Conservation (phyloP, 2,113 vertebrate genomes). For the Brachyistius frenatus region DNA sequence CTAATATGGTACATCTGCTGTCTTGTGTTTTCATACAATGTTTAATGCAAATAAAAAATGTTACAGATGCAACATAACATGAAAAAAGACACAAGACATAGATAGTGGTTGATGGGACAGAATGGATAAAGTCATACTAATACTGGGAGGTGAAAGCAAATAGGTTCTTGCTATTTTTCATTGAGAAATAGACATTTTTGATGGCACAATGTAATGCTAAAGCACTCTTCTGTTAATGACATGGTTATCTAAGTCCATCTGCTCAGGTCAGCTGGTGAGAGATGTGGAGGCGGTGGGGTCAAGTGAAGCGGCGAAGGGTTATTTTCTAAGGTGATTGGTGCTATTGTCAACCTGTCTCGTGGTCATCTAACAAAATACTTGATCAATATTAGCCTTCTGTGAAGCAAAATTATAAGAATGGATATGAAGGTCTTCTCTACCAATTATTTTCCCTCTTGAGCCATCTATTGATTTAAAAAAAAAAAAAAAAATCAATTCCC, state of each 20-base stretch:
- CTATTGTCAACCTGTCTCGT: background rate
- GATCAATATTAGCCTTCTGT: conserved; percentile 6
- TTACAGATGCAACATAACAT: background rate
- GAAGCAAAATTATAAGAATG: background rate
- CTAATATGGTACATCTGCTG: conserved; percentile 5
- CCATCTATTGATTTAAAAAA: background rate
- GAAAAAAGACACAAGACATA: background rate
- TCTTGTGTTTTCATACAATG: background rate
- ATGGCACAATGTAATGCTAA: background rate
- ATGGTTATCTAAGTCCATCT: conserved; percentile 1
- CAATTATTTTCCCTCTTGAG: background rate
- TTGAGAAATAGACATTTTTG: background rate
- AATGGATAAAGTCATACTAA: background rate
- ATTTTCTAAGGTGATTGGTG: conserved; percentile 1
- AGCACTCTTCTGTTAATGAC: background rate
- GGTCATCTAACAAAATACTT: conserved; percentile 1
- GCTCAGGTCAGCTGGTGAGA: conserved; percentile 13
- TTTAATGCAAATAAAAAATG: background rate
- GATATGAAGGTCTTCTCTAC: background rate
- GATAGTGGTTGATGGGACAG: background rate
- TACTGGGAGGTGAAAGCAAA: background rate
- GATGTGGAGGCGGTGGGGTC: background rate
- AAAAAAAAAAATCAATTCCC: background rate
- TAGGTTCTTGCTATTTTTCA: background rate
- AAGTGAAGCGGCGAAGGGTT: conserved; percentile 15